Evolutionary conservation across 2,888 invertebrate genomes (phyloP).

Genomic region (Calliopum simillimum): DNA sequence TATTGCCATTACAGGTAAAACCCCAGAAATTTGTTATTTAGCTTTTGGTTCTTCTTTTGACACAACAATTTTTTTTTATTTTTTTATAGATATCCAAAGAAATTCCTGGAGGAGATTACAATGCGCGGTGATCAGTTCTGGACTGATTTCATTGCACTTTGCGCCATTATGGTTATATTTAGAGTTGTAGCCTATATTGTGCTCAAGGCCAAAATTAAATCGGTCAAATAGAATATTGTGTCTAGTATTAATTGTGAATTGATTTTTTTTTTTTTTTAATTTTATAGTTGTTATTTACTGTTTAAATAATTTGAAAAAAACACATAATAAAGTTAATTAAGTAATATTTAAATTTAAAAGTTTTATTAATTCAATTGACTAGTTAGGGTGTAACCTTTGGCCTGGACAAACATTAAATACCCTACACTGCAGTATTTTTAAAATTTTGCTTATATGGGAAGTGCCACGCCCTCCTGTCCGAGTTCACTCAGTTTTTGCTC

Average conservation of each 20-base stretch:
- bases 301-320: no score
- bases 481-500: no score
- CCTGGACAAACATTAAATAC: no score
- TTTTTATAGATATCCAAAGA: slow-evolving; percentile 75
- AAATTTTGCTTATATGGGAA: no score
- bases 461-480: no score
- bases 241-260: slow-evolving; percentile 6
- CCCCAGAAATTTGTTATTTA: neutral
- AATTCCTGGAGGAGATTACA: slow-evolving; percentile 85
- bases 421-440: no score
- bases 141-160: slow-evolving; percentile 82
- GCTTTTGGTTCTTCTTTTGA: neutral
- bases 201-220: slow-evolving; percentile 80
- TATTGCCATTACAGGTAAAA: slow-evolving; percentile 83
- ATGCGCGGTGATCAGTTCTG: slow-evolving; percentile 85
- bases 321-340: no score
- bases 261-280: neutral
- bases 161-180: slow-evolving; percentile 75
- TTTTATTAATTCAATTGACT: no score
- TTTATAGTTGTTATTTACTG: slow-evolving; percentile 9
- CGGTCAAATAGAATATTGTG: slow-evolving; percentile 58
- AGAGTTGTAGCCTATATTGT: slow-evolving; percentile 78
- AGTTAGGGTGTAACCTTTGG: no score
- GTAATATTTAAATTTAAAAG: no score
- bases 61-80: slow-evolving; percentile 16